These are phyloP conservation scores for Platygyra sinensis DNA, from an alignment of 64 coral and sea anemone genomes.

Conservation along the genomic window DNA sequence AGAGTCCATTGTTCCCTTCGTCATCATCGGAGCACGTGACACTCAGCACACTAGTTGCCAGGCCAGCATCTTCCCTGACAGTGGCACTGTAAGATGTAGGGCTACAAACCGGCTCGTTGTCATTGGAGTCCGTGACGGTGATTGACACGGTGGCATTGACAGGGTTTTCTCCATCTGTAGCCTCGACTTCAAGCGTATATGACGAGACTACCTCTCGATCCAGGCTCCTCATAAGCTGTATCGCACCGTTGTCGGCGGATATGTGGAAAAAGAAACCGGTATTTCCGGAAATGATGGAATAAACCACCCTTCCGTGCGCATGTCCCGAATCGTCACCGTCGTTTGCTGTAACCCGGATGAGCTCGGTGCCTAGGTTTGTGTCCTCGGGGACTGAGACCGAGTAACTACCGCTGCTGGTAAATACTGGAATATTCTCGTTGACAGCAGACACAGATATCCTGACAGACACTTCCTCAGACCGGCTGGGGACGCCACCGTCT, in stretches of 20 bases:
- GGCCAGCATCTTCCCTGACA: conserved; percentile 40
- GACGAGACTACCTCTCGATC: conserved; percentile 49
- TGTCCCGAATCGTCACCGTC: conserved; percentile 37
- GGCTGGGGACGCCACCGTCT: conserved; percentile 15
- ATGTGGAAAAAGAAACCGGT: conserved; percentile 41
- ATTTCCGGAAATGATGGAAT: conserved; percentile 52
- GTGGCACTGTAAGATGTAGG: conserved; percentile 43
- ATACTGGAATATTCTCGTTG: conserved; percentile 57
- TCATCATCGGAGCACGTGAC: conserved; percentile 54
- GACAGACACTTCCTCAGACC: conserved; percentile 36
- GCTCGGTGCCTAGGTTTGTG: conserved; percentile 34
- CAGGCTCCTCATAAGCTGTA: conserved; percentile 26
- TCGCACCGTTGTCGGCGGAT: conserved; percentile 24
- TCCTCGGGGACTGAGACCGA: conserved; percentile 40
- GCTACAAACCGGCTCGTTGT: conserved; percentile 49
- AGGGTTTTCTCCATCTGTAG: conserved; percentile 50
- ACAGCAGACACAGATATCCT: conserved; percentile 30
- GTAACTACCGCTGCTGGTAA: conserved; percentile 36
- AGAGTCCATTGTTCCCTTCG: conserved; percentile 47
- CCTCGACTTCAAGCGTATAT: conserved; percentile 35
- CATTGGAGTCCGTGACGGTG: conserved; percentile 47
- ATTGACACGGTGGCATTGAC: conserved; percentile 54
- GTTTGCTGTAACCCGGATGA: conserved; percentile 49
- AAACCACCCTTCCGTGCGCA: conserved; percentile 39
- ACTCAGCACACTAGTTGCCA: conserved; percentile 39